Conservation (phyloP, 2,113 vertebrate genomes). For the Oryzias woworae region DNA sequence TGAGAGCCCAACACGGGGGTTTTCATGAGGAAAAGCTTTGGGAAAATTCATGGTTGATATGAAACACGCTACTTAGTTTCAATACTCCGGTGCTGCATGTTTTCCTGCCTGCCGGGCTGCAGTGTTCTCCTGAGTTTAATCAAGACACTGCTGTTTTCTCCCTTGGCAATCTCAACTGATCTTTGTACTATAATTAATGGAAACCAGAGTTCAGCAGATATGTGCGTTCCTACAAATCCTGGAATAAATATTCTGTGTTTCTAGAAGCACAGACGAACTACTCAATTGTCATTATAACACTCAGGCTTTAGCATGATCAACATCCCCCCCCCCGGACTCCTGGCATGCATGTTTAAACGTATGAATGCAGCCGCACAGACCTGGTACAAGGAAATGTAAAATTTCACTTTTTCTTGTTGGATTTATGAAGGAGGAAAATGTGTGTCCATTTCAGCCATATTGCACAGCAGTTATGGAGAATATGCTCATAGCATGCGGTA, state of each 20-base stretch:
- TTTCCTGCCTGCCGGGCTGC: conserved; percentile 8
- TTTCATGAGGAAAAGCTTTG: conserved; percentile 17
- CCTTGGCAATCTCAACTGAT: conserved; percentile 23
- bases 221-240: conserved; percentile 24
- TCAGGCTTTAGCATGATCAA: background rate
- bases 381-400: too few species aligned
- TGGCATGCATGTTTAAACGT: too few species aligned
- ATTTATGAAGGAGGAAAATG: background rate
- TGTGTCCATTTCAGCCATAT: background rate
- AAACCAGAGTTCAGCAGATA: conserved; percentile 43
- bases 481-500: background rate
- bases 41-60: background rate
- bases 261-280: conserved; percentile 3
- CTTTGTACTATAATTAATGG: conserved; percentile 44
- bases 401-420: too few species aligned
- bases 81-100: conserved; percentile 1
- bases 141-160: conserved; percentile 33
- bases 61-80: conserved; percentile 18
- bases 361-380: too few species aligned
- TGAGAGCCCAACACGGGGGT: background rate
- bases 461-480: background rate
- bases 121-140: conserved; percentile 44
- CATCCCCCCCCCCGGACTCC: too few species aligned
- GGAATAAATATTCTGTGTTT: conserved; percentile 11
- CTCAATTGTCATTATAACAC: background rate